phyloP scores from a whole-genome alignment of 2,797 vertebrate species.

The Adrianichthys oophorus region DNA sequence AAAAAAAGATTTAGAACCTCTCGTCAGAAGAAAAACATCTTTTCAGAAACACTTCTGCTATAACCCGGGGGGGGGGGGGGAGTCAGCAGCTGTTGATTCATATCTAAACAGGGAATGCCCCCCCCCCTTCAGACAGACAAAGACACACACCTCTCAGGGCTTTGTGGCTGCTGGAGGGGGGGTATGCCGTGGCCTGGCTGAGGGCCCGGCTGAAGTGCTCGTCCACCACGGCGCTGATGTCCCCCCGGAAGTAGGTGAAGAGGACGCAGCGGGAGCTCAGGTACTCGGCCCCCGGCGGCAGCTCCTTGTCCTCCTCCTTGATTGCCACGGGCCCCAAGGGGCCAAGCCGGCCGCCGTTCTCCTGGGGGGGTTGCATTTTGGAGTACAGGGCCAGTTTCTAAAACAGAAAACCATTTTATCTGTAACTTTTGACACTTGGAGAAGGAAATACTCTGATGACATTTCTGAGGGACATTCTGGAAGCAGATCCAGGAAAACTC shows the following conservation, averaged over 20 bases:
- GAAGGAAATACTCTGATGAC: no score
- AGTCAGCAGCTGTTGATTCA: no score
- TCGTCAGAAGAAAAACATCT: no score
- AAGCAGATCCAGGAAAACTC: no score
- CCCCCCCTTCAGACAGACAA: neutral
- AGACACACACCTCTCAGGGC: conserved; percentile 67
- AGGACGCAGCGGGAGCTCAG: conserved; percentile 93
- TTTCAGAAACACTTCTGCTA: no score
- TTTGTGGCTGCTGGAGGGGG: conserved; percentile 79
- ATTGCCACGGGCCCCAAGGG: conserved; percentile 86
- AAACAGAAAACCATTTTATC: neutral
- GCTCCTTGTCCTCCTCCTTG: conserved; percentile 96
- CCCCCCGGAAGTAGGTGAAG: conserved; percentile 97
- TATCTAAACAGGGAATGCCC: no score
- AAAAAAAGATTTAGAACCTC: no score
- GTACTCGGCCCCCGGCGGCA: conserved; percentile 93
- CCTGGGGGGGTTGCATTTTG: conserved; percentile 96
- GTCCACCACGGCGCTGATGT: conserved; percentile 96
- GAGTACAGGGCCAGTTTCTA: conserved; percentile 96
- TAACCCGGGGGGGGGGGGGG: no score
- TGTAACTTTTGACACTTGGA: no score
- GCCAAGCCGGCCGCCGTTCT: conserved; percentile 78
- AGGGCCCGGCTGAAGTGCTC: conserved; percentile 97
- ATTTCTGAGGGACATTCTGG: no score
- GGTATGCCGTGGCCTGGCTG: conserved; percentile 86